Conservation (phyloP, 2,113 vertebrate genomes). For the Corvus hawaiiensis region DNA sequence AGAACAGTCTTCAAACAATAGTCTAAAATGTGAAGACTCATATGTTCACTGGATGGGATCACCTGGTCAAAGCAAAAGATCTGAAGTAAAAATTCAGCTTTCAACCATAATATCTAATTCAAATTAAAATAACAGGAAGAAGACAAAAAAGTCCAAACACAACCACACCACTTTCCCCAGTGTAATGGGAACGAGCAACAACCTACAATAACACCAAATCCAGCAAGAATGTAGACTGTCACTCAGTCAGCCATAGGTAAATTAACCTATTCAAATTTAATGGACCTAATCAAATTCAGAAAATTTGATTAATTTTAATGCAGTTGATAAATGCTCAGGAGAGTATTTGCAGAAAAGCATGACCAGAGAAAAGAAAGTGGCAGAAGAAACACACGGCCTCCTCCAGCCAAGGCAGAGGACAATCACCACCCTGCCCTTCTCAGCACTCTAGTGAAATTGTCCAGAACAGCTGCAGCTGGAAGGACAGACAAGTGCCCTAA, state of each 20-base stretch:
- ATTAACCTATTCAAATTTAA: neutral
- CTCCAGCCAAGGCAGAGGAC: neutral
- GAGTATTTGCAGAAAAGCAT: neutral
- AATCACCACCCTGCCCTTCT: neutral
- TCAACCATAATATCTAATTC: neutral
- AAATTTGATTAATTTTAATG: constrained; percentile 9
- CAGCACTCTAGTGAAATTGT: neutral
- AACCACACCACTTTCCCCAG: neutral
- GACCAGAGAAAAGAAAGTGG: neutral
- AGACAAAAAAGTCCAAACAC: neutral
- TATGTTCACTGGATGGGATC: neutral
- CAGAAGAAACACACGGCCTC: neutral
- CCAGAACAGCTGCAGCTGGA: neutral
- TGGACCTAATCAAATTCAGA: neutral
- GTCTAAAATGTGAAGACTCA: neutral
- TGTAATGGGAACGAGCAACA: neutral
- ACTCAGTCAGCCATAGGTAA: neutral
- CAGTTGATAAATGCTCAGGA: constrained; percentile 18
- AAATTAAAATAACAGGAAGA: neutral
- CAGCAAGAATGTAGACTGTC: neutral
- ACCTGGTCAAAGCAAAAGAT: neutral
- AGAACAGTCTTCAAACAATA: neutral
- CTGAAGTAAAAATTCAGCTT: neutral
- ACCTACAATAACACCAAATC: neutral
- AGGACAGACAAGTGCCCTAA: neutral